Base-by-base conservation (phyloP, 1,140 invertebrate genomes). In the Drosophila miranda region DNA sequence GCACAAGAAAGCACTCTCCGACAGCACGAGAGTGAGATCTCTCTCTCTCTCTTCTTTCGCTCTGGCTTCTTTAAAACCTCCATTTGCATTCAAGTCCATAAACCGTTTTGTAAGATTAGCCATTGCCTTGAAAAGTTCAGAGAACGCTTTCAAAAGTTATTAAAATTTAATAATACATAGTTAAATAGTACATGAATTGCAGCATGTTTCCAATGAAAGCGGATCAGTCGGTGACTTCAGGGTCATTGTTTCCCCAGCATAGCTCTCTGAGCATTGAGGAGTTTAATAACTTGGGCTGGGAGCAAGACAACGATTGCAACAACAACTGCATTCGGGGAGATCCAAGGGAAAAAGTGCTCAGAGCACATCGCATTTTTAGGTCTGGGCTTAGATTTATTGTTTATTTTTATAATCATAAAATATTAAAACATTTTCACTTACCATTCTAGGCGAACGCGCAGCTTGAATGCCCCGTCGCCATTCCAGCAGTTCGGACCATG, bases 401-500 rank as follows among this genome's bases (percentile, higher is more conserved):
- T 13, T 1, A 6, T 3, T 28, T 5, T 2, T 3, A 13, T 13
- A 2, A 6, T 1, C 21, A 11, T 3, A 8, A 9, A 42, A 48
- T 56, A 9, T 21, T 5, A 38, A 4, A 6, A n/a, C 11, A 57
- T 41, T 28, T 48, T 14, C 6, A 13, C 3, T 55, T 23, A 5
- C 16, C 23, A 48, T 77, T 96, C n/a, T 93, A 98, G 97, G 94
- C 94, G 97, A 82, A 98, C 97, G 9, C 94, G 97, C 89, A 98
- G 97, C 75, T 93, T 98, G 79, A 98, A 98, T 93, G 97, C 97
- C 13, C 97, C 97, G 1, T 98, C 96, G 75, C 97, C 97, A 2
- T 96, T 97, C 61, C 97, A 97, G 92, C 96, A 98, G 86, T 98
- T 98, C 92, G 97, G 97, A 93, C 97, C 97, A 94, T 98, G 97